Percentiles rank a stretch among this genome's conserved stretches.
Conservation (phyloP, 2,888 invertebrate species). For the Cabera pusaria region DNA sequence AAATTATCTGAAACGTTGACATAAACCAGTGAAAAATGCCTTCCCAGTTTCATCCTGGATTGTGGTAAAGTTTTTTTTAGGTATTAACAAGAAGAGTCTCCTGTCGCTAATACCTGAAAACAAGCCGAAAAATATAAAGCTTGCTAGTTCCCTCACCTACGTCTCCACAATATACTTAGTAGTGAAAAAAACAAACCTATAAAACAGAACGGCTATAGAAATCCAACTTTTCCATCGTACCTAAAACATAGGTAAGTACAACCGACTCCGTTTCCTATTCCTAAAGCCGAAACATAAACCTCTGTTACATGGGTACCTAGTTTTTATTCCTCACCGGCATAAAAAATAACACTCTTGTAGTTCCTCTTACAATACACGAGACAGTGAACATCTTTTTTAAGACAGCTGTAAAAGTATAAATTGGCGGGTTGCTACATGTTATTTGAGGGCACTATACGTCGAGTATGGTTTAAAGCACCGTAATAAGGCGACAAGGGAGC, state of each 20-base stretch:
- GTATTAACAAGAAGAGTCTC: too few species aligned
- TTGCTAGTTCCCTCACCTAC: too few species aligned
- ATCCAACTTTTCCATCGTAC: constrained; percentile 17
- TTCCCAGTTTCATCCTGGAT: too few species aligned
- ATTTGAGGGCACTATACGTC: constrained; percentile 42
- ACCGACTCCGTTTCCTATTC: constrained; percentile 32
- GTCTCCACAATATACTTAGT: too few species aligned
- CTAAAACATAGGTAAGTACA: constrained; percentile 30
- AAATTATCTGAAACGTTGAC: too few species aligned
- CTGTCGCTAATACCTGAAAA: too few species aligned
- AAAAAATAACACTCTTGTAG: constrained; percentile 41
- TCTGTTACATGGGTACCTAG: constrained; percentile 34
- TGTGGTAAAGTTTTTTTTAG: too few species aligned
- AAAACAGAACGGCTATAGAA: too few species aligned
- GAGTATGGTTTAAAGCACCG: constrained; percentile 61
- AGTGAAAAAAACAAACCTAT: too few species aligned
- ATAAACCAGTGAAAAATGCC: too few species aligned
- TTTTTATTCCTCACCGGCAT: constrained; percentile 38
- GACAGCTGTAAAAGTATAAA: constrained; percentile 53
- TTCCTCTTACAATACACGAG: constrained; percentile 37
- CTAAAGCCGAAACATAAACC: constrained; percentile 39
- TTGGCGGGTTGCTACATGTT: constrained; percentile 37
- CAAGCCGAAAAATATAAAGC: too few species aligned
- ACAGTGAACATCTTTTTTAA: constrained; percentile 44
- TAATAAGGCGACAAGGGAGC: constrained; percentile 74